Percentiles rank a stretch among this genome's conserved stretches.
Conservation (phyloP, 1,140 invertebrate genomes). For the Limonius californicus region DNA sequence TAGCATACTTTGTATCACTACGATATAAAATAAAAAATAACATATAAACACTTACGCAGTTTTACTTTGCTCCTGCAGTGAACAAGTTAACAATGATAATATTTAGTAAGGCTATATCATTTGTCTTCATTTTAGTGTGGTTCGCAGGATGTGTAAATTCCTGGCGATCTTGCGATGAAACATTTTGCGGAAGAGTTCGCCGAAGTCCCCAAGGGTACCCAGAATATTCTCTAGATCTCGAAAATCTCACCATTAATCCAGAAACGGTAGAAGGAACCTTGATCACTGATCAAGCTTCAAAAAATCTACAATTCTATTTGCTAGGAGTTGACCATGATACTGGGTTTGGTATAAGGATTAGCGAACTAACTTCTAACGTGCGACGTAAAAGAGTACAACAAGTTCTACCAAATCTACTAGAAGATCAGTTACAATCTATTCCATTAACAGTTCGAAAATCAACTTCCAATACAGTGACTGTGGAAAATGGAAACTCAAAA, state of each 20-base stretch:
- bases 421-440: not conserved
- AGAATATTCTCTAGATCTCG: not conserved
- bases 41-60: too few species aligned
- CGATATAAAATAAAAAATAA: too few species aligned
- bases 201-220: not conserved
- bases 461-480: not conserved
- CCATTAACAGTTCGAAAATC: not conserved
- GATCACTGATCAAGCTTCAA: not conserved
- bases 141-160: not conserved
- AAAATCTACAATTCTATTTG: not conserved
- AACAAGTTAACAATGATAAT: too few species aligned
- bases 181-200: not conserved
- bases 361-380: not conserved
- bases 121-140: too few species aligned
- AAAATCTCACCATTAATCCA: not conserved
- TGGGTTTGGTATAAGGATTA: not conserved
- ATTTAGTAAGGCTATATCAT: too few species aligned
- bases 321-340: not conserved
- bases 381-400: not conserved
- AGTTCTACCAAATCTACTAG: not conserved
- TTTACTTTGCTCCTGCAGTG: too few species aligned
- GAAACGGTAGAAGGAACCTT: not conserved
- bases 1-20: too few species aligned
- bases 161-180: not conserved
- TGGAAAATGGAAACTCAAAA: not conserved